These are phyloP conservation scores for Embiotoca jacksoni DNA, from an alignment of 2,113 vertebrate species.

Conservation along the genomic window DNA sequence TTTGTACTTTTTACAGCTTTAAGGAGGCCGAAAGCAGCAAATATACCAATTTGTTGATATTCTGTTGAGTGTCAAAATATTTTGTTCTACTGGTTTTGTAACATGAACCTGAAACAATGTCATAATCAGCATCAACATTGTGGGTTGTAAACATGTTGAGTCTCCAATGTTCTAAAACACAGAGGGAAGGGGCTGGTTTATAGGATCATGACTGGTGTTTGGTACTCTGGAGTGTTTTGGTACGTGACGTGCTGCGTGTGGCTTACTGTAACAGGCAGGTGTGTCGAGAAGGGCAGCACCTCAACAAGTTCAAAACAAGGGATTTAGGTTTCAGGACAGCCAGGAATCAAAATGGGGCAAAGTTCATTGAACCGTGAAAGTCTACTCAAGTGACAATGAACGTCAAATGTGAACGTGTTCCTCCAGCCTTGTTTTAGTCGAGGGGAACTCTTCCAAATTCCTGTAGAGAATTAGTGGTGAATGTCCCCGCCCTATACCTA, in stretches of 20 bases:
- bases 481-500: slow-evolving; percentile 1
- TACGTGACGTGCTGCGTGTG: slow-evolving; percentile 61
- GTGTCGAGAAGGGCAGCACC: slow-evolving; percentile 24
- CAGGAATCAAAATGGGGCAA: slow-evolving; percentile 65
- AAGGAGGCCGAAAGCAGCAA: background rate
- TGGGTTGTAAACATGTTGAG: slow-evolving; percentile 23
- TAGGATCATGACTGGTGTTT: slow-evolving; percentile 32
- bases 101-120: background rate
- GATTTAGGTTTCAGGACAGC: slow-evolving; percentile 74
- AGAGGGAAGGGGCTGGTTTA: slow-evolving; percentile 35
- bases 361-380: slow-evolving; percentile 63
- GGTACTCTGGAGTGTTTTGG: slow-evolving; percentile 45
- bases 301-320: slow-evolving; percentile 72
- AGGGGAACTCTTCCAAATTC: slow-evolving; percentile 33
- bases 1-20: background rate
- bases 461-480: background rate
- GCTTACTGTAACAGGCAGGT: slow-evolving; percentile 41
- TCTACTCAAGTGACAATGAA: slow-evolving; percentile 51
- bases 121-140: background rate
- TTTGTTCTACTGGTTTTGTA: too few relatives aligned
- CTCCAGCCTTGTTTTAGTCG: background rate
- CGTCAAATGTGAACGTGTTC: slow-evolving; percentile 20
- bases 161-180: slow-evolving; percentile 17
- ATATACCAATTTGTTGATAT: background rate
- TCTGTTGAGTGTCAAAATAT: background rate